Conservation (phyloP, 1,140 invertebrate genomes). For the Penaeus vannamei region DNA sequence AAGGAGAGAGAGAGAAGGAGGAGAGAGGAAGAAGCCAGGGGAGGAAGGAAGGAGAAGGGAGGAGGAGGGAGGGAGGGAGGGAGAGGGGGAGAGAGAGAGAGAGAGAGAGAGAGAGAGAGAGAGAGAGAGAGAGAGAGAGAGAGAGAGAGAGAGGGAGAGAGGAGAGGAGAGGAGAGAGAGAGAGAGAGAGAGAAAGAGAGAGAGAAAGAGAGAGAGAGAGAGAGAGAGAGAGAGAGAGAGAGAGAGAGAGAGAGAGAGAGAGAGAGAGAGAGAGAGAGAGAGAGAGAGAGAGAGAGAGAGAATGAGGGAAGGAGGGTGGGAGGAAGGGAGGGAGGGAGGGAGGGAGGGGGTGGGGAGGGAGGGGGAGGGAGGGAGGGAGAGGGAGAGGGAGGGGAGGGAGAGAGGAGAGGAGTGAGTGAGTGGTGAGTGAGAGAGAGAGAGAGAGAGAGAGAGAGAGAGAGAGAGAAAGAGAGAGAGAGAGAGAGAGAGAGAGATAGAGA, state of each 20-base stretch:
- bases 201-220: constrained; percentile 23
- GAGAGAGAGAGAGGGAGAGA: background rate
- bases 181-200: background rate
- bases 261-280: background rate
- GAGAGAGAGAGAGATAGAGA: background rate
- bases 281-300: background rate
- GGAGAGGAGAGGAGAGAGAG: background rate
- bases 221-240: constrained; percentile 7
- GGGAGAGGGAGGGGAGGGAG: no score
- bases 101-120: background rate
- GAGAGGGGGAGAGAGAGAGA: background rate
- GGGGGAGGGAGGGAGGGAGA: background rate
- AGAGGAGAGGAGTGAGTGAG: no score
- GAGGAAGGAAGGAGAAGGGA: background rate
- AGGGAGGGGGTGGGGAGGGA: no score
- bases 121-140: background rate
- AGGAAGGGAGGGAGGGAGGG: background rate
- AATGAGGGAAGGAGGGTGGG: background rate
- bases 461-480: no score
- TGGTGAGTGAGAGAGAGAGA: no score
- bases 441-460: no score
- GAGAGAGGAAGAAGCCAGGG: background rate
- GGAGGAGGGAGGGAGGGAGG: no score
- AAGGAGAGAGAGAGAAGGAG: background rate
- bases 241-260: background rate